phyloP scores from a whole-genome alignment of 1,140 invertebrate genomes.

The Triops cancriformis region DNA sequence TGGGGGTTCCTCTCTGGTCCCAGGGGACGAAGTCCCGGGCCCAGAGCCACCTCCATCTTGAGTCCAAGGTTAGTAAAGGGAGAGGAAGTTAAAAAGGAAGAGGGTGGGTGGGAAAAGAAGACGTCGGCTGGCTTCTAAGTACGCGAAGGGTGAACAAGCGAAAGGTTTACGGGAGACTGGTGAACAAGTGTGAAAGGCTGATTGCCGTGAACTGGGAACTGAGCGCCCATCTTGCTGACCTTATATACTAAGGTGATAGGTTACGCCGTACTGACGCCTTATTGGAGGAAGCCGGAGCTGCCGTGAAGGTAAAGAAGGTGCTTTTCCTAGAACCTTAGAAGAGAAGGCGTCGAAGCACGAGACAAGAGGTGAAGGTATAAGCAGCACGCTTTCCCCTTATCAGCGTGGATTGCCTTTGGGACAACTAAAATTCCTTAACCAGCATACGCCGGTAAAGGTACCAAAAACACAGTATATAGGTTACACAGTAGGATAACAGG shows the following conservation, averaged over 20 bases:
- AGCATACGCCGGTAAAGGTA: too few species aligned
- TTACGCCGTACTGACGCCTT: background rate
- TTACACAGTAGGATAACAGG: too few species aligned
- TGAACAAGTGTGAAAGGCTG: background rate
- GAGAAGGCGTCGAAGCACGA: background rate
- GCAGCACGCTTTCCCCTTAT: background rate
- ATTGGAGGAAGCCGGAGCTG: background rate
- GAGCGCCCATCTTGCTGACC: too few species aligned
- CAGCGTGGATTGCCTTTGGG: background rate
- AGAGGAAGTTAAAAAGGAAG: background rate
- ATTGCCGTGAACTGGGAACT: background rate
- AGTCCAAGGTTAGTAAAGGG: background rate
- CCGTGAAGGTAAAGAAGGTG: background rate
- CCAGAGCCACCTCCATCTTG: too few species aligned
- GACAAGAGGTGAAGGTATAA: background rate
- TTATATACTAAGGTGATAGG: too few species aligned
- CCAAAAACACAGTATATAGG: too few species aligned
- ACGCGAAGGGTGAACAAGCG: background rate
- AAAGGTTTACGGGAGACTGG: background rate
- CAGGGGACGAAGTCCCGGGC: too few species aligned
- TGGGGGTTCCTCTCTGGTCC: too few species aligned
- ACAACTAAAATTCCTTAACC: background rate
- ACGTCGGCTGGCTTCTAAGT: background rate
- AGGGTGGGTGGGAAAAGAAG: background rate
- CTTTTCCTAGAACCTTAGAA: too few species aligned